A percentile compares a stretch with the other conserved stretches of the same genome.
Evolutionary conservation across 2,113 vertebrate species (phyloP).

Genomic region (Merops nubicus): DNA sequence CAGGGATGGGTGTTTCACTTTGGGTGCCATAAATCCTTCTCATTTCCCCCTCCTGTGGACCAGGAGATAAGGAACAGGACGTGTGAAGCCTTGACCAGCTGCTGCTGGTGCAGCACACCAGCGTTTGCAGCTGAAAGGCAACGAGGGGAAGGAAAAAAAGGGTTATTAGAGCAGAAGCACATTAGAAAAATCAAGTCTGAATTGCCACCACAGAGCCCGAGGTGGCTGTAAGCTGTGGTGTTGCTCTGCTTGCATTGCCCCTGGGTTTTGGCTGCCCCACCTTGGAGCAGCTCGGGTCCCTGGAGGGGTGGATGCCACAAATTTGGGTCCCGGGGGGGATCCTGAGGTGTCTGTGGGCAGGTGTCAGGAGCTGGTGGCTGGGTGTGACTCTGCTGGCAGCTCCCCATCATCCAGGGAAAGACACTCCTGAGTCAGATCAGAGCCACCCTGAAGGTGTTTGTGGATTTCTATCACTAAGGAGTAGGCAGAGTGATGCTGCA

Average conservation of each 20-base stretch:
- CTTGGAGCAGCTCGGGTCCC: background rate
- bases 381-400: background rate
- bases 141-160: background rate
- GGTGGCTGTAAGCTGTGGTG: background rate
- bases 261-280: background rate
- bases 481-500: background rate
- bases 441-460: background rate
- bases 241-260: background rate
- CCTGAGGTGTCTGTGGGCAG: background rate
- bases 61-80: constrained; percentile 1
- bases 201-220: background rate
- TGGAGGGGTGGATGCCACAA: background rate
- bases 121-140: constrained; percentile 4
- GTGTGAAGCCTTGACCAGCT: constrained; percentile 34
- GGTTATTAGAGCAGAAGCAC: constrained; percentile 46
- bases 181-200: background rate
- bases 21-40: constrained; percentile 38
- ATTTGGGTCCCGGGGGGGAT: accelerated
- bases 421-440: background rate
- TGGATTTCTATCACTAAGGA: background rate
- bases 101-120: constrained; percentile 18
- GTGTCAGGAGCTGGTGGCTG: background rate
- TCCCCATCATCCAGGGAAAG: background rate
- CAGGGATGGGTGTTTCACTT: background rate
- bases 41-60: background rate